A percentile compares a stretch with the other conserved stretches of the same genome.
Evolutionary conservation across 2,888 invertebrate genomes (phyloP).

Genomic region (Diploptera punctata): DNA sequence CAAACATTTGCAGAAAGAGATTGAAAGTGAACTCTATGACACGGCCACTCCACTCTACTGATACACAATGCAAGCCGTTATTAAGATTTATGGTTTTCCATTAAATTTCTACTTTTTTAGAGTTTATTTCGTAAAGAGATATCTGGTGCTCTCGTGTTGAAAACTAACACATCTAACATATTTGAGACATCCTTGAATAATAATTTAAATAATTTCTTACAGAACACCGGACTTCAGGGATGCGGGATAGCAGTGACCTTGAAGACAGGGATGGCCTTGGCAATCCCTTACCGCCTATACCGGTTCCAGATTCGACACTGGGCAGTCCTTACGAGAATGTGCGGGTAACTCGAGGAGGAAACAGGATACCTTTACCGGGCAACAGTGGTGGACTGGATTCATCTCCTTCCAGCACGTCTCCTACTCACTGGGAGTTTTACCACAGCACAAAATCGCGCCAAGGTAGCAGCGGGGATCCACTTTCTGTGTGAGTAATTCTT

Average conservation of each 20-base stretch:
- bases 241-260: conserved; percentile 43
- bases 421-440: conserved; percentile 62
- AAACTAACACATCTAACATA: too few species aligned
- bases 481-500: conserved; percentile 1
- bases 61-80: too few species aligned
- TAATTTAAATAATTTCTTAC: too few species aligned
- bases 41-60: too few species aligned
- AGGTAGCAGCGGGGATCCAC: not conserved
- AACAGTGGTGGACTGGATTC: conserved; percentile 54
- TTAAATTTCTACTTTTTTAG: too few species aligned
- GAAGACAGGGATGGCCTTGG: conserved; percentile 63
- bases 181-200: too few species aligned
- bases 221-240: conserved; percentile 28
- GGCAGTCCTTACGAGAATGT: conserved; percentile 71
- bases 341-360: conserved; percentile 52
- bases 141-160: too few species aligned
- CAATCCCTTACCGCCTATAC: conserved; percentile 69
- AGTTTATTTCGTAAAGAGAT: too few species aligned
- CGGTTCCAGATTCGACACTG: conserved; percentile 64
- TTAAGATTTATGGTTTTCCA: too few species aligned
- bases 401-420: conserved; percentile 61
- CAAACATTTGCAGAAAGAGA: too few species aligned
- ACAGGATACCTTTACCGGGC: not conserved
- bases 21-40: too few species aligned
- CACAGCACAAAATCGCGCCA: conserved; percentile 46